phyloP scores from a whole-genome alignment of 1,140 invertebrate genomes.

The Linepithema humile region DNA sequence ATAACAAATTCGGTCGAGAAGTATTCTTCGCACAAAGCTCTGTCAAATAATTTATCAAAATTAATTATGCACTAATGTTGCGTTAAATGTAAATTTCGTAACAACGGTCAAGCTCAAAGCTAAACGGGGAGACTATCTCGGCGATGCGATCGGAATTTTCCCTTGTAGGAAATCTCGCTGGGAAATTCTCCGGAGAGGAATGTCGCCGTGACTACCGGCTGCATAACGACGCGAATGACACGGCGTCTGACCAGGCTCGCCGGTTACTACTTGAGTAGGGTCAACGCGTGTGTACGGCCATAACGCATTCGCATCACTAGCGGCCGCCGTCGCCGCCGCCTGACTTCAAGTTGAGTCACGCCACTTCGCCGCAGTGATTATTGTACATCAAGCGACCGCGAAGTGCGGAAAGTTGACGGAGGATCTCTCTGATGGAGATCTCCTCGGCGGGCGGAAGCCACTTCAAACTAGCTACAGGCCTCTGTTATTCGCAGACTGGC shows the following conservation, averaged over 20 bases:
- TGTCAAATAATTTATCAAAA: neutral
- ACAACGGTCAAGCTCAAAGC: neutral
- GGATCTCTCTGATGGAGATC: neutral
- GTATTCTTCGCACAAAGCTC: neutral
- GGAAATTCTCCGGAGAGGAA: neutral
- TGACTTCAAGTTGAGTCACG: slow-evolving; percentile 47
- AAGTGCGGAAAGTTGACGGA: neutral
- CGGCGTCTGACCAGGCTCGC: slow-evolving; percentile 26
- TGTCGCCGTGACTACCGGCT: neutral
- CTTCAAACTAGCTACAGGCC: too few relatives aligned
- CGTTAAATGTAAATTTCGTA: neutral
- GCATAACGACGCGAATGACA: neutral
- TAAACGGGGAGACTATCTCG: neutral
- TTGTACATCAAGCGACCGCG: neutral
- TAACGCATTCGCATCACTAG: slow-evolving; percentile 59
- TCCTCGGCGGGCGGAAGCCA: too few relatives aligned
- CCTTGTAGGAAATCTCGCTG: neutral
- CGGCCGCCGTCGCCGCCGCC: slow-evolving; percentile 23
- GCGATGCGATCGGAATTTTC: neutral
- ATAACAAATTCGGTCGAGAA: neutral
- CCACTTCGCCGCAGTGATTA: slow-evolving; percentile 45
- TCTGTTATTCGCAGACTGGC: too few relatives aligned
- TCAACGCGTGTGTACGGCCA: slow-evolving; percentile 47
- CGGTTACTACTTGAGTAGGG: slow-evolving; percentile 45
- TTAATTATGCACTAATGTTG: neutral